Evolutionary conservation across 2,113 vertebrate species (phyloP).

Genomic region (Ailurus styani): DNA sequence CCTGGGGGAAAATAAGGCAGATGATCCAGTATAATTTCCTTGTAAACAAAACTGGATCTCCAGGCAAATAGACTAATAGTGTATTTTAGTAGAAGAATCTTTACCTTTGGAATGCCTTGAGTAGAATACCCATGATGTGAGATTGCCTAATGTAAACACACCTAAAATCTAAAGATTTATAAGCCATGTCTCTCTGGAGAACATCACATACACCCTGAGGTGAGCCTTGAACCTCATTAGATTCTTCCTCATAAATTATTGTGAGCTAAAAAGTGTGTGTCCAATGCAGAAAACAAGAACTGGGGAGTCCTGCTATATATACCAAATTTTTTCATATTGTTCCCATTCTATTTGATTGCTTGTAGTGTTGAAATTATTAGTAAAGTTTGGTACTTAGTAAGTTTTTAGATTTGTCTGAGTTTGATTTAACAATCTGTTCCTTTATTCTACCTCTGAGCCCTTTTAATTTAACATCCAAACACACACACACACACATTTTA

Average conservation of each 20-base stretch:
- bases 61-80: neutral
- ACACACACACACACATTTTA: neutral
- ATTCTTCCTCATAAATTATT: neutral
- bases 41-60: neutral
- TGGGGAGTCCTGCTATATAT: neutral
- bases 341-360: neutral
- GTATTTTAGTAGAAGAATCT: neutral
- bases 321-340: neutral
- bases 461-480: neutral
- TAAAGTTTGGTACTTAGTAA: neutral
- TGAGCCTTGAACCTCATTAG: too few species aligned
- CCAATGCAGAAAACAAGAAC: neutral
- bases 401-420: neutral
- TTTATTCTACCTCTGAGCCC: neutral
- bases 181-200: neutral
- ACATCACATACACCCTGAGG: accelerated
- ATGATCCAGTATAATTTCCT: neutral
- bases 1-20: neutral
- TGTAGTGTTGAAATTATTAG: neutral
- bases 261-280: neutral
- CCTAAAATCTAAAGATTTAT: neutral
- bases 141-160: neutral
- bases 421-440: neutral
- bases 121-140: neutral
- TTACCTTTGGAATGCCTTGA: neutral